These are phyloP conservation scores for Erethizon dorsatum DNA, from an alignment of 2,797 vertebrate genomes.

Conservation along the genomic window DNA sequence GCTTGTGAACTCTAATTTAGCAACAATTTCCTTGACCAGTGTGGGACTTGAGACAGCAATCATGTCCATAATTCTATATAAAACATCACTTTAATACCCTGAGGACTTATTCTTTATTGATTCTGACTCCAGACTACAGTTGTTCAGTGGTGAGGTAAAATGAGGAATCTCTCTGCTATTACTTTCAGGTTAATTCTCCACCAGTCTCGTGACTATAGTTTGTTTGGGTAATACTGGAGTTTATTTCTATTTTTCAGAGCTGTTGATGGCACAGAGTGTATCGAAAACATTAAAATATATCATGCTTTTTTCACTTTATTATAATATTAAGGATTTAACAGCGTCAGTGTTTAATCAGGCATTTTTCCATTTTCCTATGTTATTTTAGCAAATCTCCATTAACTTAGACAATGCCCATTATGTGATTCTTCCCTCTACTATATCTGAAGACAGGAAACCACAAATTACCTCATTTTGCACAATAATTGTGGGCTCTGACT, in stretches of 20 bases:
- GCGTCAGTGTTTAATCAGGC: background rate
- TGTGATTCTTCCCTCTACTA: constrained; percentile 61
- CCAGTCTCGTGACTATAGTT: background rate
- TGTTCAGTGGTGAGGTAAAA: background rate
- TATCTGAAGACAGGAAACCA: constrained; percentile 78
- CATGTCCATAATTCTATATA: background rate
- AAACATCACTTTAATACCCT: background rate
- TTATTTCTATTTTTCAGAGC: background rate
- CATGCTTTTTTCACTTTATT: background rate
- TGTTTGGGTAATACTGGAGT: background rate
- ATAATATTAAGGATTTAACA: background rate
- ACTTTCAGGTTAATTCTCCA: background rate
- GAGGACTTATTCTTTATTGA: background rate
- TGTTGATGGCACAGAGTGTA: background rate
- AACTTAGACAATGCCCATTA: constrained; percentile 55
- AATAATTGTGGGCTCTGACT: constrained; percentile 80
- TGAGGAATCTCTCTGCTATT: background rate
- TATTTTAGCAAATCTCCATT: constrained; percentile 22
- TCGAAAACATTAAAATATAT: background rate
- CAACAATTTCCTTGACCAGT: background rate
- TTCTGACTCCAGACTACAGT: background rate
- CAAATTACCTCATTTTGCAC: constrained; percentile 78
- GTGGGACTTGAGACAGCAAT: background rate
- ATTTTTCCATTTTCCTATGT: constrained; percentile 53
- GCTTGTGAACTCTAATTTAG: constrained; percentile 18